A percentile compares a stretch with the other conserved stretches of the same genome.
phyloP scores from a whole-genome alignment of 2,113 vertebrate species.

The Lichenostomus cassidix region DNA sequence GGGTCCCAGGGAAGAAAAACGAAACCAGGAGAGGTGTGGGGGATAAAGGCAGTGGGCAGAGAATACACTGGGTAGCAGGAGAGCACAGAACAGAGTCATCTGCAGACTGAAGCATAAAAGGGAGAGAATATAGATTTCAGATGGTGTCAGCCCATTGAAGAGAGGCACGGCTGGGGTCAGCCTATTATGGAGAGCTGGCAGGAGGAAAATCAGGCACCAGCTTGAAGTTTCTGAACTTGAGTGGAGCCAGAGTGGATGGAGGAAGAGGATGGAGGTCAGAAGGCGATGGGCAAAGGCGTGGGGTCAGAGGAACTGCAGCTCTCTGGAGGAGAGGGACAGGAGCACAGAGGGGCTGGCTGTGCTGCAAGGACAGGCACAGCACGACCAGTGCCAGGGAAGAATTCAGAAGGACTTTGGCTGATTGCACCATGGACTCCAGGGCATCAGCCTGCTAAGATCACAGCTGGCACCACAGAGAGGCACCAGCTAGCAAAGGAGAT shows the following conservation, averaged over 20 bases:
- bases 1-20: neutral
- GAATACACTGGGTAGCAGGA: neutral
- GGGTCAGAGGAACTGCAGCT: neutral
- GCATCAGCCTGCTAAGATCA: neutral
- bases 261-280: neutral
- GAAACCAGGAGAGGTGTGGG: neutral
- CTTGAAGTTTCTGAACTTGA: neutral
- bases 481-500: neutral
- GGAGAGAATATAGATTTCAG: neutral
- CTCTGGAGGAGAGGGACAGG: neutral
- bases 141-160: neutral
- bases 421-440: neutral
- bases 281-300: rapidly evolving
- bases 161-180: neutral
- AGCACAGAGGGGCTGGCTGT: neutral
- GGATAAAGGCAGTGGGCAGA: neutral
- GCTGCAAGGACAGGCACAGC: neutral
- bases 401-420: neutral
- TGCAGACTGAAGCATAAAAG: neutral
- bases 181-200: neutral
- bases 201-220: constrained; percentile 4
- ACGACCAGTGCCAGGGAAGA: neutral
- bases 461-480: neutral
- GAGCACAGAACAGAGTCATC: neutral
- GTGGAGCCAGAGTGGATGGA: neutral